Conservation (phyloP, 2,797 vertebrate genomes). For the Phaenicophaeus curvirostris region DNA sequence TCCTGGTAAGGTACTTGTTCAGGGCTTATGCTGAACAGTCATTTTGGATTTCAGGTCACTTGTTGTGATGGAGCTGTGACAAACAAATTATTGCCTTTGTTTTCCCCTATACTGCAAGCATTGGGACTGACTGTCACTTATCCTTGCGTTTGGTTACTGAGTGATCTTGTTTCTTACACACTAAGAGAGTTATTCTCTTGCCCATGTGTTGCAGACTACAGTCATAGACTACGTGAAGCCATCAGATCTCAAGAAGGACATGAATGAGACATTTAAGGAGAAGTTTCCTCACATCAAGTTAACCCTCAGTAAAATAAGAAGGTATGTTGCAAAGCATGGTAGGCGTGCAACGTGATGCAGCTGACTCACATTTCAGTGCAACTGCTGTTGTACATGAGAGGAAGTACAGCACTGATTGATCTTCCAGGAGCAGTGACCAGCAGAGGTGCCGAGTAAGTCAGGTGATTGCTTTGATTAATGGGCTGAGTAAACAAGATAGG, state of each 20-base stretch:
- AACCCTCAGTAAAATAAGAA: constrained; percentile 98
- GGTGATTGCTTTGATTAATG: not conserved
- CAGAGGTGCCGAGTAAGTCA: not conserved
- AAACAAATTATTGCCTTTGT: not conserved
- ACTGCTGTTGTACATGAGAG: not conserved
- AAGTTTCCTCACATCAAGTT: constrained; percentile 97
- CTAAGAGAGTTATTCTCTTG: not conserved
- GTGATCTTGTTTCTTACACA: not conserved
- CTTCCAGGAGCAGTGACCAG: not conserved
- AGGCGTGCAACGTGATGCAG: accelerated
- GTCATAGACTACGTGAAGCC: constrained; percentile 99
- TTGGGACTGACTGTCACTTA: not conserved
- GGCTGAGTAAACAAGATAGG: not conserved
- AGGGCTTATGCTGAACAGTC: not conserved
- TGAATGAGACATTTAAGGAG: constrained; percentile 99
- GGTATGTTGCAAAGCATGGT: constrained; percentile 72
- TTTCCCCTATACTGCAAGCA: not conserved
- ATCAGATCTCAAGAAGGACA: constrained; percentile 98
- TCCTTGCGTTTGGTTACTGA: not conserved
- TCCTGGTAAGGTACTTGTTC: not conserved
- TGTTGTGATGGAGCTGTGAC: not conserved
- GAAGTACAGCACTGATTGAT: not conserved
- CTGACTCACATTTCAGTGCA: not conserved
- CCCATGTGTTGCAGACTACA: constrained; percentile 87
- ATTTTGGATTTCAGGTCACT: not conserved